These are phyloP conservation scores for Crotalus helleri DNA, from an alignment of 2,113 vertebrate genomes.

Conservation along the genomic window DNA sequence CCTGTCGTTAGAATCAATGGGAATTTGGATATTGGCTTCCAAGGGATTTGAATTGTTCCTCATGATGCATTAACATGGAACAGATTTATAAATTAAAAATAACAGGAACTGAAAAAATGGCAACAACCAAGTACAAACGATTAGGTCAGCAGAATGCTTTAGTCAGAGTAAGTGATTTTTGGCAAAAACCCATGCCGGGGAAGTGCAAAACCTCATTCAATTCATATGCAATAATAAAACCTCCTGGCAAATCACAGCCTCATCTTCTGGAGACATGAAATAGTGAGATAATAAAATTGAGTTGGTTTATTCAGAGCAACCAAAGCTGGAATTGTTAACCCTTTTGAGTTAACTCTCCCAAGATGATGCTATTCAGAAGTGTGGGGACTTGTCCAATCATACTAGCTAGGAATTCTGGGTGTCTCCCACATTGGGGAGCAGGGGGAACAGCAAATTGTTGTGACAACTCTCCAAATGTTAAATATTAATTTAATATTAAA, in stretches of 20 bases:
- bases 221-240: slow-evolving; percentile 30
- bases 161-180: not conserved
- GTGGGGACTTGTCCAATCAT: not conserved
- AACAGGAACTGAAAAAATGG: not conserved
- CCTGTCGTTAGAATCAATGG: not conserved
- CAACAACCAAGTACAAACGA: not conserved
- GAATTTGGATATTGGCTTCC: not conserved
- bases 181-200: slow-evolving; percentile 8
- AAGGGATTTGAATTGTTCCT: not conserved
- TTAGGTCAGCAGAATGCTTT: not conserved
- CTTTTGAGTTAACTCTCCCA: not conserved
- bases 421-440: not conserved
- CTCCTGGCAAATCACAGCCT: not conserved
- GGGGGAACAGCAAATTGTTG: not conserved
- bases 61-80: not conserved
- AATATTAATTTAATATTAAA: not conserved
- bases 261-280: slow-evolving; percentile 23
- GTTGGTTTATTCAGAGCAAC: not conserved
- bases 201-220: slow-evolving; percentile 3
- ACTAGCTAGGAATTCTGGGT: not conserved
- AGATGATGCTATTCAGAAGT: not conserved
- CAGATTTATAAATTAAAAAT: not conserved
- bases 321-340: slow-evolving; percentile 17
- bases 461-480: not conserved
- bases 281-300: not conserved